Evolutionary conservation across 1,140 invertebrate genomes (phyloP).

Genomic region (Penaeus japonicus): DNA sequence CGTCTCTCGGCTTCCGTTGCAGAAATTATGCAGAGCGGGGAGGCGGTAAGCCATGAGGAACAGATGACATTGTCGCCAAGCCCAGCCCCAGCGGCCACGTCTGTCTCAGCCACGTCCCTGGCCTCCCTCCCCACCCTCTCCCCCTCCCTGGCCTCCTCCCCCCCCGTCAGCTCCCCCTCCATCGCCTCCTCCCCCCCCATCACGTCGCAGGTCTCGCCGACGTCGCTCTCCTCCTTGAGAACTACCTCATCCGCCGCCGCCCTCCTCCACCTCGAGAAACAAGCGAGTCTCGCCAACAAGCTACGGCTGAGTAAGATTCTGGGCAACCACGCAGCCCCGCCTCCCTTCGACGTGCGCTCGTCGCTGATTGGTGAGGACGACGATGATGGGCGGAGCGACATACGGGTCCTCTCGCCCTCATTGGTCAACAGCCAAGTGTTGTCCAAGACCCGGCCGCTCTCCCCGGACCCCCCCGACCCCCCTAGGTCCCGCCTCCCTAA

Average conservation of each 20-base stretch:
- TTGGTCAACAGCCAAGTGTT: slow-evolving; percentile 59
- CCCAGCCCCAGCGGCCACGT: slow-evolving; percentile 31
- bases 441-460: slow-evolving; percentile 56
- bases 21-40: slow-evolving; percentile 57
- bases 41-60: slow-evolving; percentile 17
- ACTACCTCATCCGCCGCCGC: slow-evolving; percentile 23
- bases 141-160: slow-evolving; percentile 39
- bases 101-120: slow-evolving; percentile 29
- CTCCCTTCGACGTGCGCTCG: slow-evolving; percentile 22
- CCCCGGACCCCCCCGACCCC: slow-evolving; percentile 34
- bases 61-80: slow-evolving; percentile 37
- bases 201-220: slow-evolving; percentile 14
- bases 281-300: slow-evolving; percentile 42
- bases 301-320: slow-evolving; percentile 36
- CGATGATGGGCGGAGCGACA: slow-evolving; percentile 49
- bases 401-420: slow-evolving; percentile 56
- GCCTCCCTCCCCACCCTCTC: slow-evolving; percentile 35
- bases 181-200: slow-evolving; percentile 39
- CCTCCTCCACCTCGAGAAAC: slow-evolving; percentile 36
- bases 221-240: slow-evolving; percentile 31
- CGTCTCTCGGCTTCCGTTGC: neutral
- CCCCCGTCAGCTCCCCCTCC: slow-evolving; percentile 38
- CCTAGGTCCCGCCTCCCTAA: neutral
- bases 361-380: slow-evolving; percentile 45
- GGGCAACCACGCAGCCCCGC: slow-evolving; percentile 9